Conservation (phyloP, 2,113 vertebrate species). For the Balaeniceps rex region DNA sequence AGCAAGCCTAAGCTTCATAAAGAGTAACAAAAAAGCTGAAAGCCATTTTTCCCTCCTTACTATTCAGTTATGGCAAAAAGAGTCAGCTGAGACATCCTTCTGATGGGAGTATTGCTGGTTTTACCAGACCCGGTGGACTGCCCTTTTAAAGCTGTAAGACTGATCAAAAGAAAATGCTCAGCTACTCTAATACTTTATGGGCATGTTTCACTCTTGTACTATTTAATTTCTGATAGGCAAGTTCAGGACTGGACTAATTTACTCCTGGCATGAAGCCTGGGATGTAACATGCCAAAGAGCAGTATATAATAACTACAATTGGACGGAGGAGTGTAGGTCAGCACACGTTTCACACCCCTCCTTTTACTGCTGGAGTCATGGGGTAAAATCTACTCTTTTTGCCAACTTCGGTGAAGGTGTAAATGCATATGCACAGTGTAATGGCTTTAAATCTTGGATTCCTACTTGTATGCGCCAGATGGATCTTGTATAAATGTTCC, state of each 20-base stretch:
- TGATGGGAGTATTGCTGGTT: background rate
- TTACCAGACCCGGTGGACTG: background rate
- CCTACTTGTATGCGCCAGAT: slow-evolving; percentile 62
- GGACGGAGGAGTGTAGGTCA: background rate
- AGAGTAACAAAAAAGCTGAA: background rate
- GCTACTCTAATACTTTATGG: slow-evolving; percentile 16
- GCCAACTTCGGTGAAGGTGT: slow-evolving; percentile 60
- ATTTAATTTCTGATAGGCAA: slow-evolving; percentile 48
- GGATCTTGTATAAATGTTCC: slow-evolving; percentile 70
- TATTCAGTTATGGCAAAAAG: background rate
- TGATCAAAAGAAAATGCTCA: slow-evolving; percentile 38
- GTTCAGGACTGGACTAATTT: slow-evolving; percentile 53
- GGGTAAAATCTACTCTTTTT: slow-evolving; percentile 42
- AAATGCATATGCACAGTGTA: slow-evolving; percentile 60
- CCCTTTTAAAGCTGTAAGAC: background rate
- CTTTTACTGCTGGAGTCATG: slow-evolving; percentile 49
- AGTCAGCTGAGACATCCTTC: background rate
- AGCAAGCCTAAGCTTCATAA: background rate
- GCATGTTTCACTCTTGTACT: slow-evolving; percentile 1
- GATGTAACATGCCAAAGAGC: background rate
- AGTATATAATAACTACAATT: background rate
- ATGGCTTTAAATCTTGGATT: slow-evolving; percentile 61
- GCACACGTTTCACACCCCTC: slow-evolving; percentile 18
- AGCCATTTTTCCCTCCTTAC: background rate
- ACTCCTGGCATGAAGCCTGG: slow-evolving; percentile 22